A percentile compares a stretch with the other conserved stretches of the same genome.
phyloP scores from a whole-genome alignment of 2,888 invertebrate species.

The Metacarcinus magister region DNA sequence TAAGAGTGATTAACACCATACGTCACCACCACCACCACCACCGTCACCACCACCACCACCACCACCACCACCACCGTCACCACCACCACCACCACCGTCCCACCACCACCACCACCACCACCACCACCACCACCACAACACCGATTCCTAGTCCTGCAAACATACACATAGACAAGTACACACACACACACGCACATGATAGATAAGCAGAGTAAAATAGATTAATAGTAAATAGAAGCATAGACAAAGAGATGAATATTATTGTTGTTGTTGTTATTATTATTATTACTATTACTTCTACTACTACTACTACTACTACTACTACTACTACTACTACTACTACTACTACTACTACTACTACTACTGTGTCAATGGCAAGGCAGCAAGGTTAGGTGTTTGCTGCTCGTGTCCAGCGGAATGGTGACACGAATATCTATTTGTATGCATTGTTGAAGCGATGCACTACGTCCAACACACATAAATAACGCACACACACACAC shows the following conservation, averaged over 20 bases:
- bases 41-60: no score
- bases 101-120: no score
- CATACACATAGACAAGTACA: not conserved
- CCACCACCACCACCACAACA: not conserved
- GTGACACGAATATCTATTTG: not conserved
- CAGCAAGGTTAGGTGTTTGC: not conserved
- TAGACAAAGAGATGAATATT: no score
- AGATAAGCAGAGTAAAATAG: no score
- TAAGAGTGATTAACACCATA: slow-evolving; percentile 6
- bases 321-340: not conserved
- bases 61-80: no score
- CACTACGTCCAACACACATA: not conserved
- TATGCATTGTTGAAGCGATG: not conserved
- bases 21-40: not conserved
- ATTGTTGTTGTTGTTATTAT: not conserved
- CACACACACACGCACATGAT: not conserved
- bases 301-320: not conserved
- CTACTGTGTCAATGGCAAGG: not conserved
- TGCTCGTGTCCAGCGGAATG: not conserved
- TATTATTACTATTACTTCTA: not conserved
- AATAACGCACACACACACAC: slow-evolving; percentile 17
- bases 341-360: not conserved
- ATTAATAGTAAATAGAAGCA: no score
- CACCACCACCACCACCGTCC: no score
- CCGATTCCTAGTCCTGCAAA: not conserved